These are phyloP conservation scores for Oryctolagus cuniculus DNA, from an alignment of 2,113 vertebrate genomes.

Conservation along the genomic window mOryCun1.1 NC_091442.1:106195501-106196000, in stretches of 20 bases:
- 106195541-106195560: not conserved
- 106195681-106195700: not conserved
- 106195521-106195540: not conserved
- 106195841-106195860: not conserved
- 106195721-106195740: not conserved
- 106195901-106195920: not conserved
- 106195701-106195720: not conserved
- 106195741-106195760: not conserved
- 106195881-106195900: not conserved
- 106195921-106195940: not conserved
- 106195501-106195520: not conserved
- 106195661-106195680: not conserved
- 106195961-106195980: too few relatives aligned
- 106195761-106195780: not conserved
- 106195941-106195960: not conserved
- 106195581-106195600: not conserved
- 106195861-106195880: not conserved
- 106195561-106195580: not conserved
- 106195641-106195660: not conserved
- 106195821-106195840: too few relatives aligned
- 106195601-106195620: not conserved
- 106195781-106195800: not conserved
- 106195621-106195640: not conserved
- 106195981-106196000: not conserved
- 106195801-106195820: not conserved